Percentiles rank a stretch among this genome's conserved stretches.
Conservation (phyloP, 2,797 vertebrate species). For the Microctenopoma stevenorrisi region DNA sequence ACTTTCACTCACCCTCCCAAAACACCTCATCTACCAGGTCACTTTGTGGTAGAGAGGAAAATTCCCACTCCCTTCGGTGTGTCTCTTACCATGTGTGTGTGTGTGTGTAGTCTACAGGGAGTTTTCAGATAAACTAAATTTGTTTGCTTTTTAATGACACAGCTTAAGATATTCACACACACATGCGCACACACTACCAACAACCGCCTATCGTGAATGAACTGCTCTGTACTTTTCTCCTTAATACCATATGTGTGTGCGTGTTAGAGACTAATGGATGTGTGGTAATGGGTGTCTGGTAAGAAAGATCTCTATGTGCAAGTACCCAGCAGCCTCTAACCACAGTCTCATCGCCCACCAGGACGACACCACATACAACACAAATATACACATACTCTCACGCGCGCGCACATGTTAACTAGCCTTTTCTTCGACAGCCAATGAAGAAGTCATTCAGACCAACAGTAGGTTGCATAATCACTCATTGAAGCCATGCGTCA, state of each 20-base stretch:
- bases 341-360: conserved; percentile 62
- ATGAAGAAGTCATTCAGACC: conserved; percentile 33
- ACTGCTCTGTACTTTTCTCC: conserved; percentile 64
- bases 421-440: conserved; percentile 25
- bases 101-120: conserved; percentile 67
- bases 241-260: conserved; percentile 28
- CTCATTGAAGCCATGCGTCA: conserved; percentile 33
- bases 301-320: conserved; percentile 65
- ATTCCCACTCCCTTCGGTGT: conserved; percentile 56
- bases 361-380: conserved; percentile 66
- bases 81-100: conserved; percentile 52
- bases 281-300: conserved; percentile 61
- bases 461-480: conserved; percentile 46
- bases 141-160: conserved; percentile 85
- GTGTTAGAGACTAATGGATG: conserved; percentile 62
- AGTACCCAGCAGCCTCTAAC: conserved; percentile 60
- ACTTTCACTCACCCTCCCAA: conserved; percentile 54
- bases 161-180: conserved; percentile 82
- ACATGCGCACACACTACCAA: conserved; percentile 41
- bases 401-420: conserved; percentile 25
- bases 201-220: conserved; percentile 79
- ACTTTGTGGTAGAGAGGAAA: conserved; percentile 71
- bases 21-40: conserved; percentile 69
- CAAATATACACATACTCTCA: conserved; percentile 20
- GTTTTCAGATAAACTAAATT: conserved; percentile 81